Conservation (phyloP, 2,888 invertebrate species). For the Drosophila testacea region DNA sequence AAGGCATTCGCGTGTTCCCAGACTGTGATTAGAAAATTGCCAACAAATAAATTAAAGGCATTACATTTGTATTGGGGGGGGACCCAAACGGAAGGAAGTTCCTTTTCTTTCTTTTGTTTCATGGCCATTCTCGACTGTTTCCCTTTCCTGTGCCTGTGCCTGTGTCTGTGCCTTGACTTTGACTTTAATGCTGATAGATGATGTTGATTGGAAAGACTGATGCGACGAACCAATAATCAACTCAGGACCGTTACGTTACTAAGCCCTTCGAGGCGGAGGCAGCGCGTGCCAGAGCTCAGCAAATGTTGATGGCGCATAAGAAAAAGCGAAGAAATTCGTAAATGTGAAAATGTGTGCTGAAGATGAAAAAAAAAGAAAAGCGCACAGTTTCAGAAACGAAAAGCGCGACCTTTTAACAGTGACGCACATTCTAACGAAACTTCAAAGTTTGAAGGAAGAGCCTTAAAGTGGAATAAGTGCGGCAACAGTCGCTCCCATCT, state of each 20-base stretch:
- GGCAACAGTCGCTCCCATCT: constrained; percentile 42
- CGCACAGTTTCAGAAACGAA: constrained; percentile 32
- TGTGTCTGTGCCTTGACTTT: constrained; percentile 46
- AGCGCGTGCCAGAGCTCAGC: constrained; percentile 69
- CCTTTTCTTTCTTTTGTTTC: constrained; percentile 50
- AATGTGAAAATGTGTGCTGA: constrained; percentile 49
- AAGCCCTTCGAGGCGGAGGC: constrained; percentile 65
- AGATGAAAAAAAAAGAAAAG: constrained; percentile 32
- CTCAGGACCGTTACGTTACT: constrained; percentile 55
- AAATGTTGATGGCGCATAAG: constrained; percentile 43
- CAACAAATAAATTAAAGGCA: constrained; percentile 72
- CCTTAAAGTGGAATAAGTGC: constrained; percentile 42
- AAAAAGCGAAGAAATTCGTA: constrained; percentile 44
- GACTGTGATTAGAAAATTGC: constrained; percentile 73
- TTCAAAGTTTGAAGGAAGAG: constrained; percentile 55
- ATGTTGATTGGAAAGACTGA: constrained; percentile 77
- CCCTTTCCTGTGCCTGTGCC: not conserved
- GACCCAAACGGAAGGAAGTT: constrained; percentile 41
- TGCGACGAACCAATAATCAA: constrained; percentile 80
- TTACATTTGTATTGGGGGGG: constrained; percentile 43
- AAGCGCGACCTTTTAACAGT: constrained; percentile 64
- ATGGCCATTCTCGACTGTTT: constrained; percentile 25
- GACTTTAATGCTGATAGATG: constrained; percentile 73
- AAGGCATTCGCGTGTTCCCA: constrained; percentile 50
- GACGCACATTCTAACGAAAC: constrained; percentile 54